phyloP scores from a whole-genome alignment of 2,113 vertebrate species.

The Merops nubicus region DNA sequence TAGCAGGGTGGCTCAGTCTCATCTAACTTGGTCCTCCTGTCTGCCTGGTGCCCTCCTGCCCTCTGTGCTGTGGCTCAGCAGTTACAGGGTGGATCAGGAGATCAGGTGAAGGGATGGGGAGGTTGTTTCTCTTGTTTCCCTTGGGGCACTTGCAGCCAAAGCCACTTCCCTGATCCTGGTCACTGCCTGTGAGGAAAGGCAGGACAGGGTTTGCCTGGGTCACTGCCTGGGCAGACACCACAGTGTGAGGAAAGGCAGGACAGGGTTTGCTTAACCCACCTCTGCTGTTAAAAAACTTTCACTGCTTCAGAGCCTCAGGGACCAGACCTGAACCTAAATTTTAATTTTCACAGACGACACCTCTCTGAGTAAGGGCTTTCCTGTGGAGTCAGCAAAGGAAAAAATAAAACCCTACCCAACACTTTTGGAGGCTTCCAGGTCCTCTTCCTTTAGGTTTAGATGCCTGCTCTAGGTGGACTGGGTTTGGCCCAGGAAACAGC shows the following conservation, averaged over 20 bases:
- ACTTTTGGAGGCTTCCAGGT: not conserved
- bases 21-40: not conserved
- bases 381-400: not conserved
- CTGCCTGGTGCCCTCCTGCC: not conserved
- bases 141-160: not conserved
- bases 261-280: not conserved
- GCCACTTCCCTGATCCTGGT: not conserved
- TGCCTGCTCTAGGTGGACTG: not conserved
- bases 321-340: not conserved
- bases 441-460: not conserved
- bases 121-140: not conserved
- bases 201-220: not conserved
- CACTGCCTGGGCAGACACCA: not conserved
- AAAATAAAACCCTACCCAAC: not conserved
- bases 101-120: not conserved
- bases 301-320: accelerated
- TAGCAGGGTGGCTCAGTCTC: not conserved
- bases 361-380: not conserved
- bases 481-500: not conserved
- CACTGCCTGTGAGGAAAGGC: not conserved
- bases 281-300: not conserved
- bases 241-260: not conserved
- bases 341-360: not conserved
- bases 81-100: not conserved
- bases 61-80: not conserved